phyloP scores from a whole-genome alignment of 2,888 invertebrate genomes.

The Amiota minor region DNA sequence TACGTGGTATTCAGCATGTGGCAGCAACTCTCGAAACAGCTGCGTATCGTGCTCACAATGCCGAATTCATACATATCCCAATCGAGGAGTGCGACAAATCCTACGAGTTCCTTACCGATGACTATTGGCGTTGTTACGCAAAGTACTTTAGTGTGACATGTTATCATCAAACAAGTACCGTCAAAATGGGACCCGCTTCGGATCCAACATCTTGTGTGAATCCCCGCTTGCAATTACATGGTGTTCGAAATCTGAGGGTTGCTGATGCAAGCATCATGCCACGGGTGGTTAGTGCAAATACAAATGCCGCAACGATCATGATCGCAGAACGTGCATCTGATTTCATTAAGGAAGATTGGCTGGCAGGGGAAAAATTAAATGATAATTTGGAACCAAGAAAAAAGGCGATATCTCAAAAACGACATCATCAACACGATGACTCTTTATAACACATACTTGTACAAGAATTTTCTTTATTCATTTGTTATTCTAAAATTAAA shows the following conservation, averaged over 20 bases:
- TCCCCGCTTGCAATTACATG: conserved; percentile 78
- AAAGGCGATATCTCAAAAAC: not conserved
- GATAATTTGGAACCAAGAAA: not conserved
- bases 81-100: conserved; percentile 60
- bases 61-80: conserved; percentile 54
- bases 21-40: conserved; percentile 71
- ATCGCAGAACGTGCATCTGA: conserved; percentile 88
- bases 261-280: conserved; percentile 88
- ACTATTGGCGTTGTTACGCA: conserved; percentile 81
- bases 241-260: conserved; percentile 79
- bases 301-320: conserved; percentile 89
- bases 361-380: no score
- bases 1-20: conserved; percentile 74
- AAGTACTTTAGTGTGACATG: conserved; percentile 80
- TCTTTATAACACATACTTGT: conserved; percentile 44
- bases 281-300: conserved; percentile 83
- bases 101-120: conserved; percentile 51
- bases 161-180: conserved; percentile 81
- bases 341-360: conserved; percentile 65
- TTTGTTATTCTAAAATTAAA: no score
- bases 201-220: conserved; percentile 81
- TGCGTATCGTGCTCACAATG: conserved; percentile 70
- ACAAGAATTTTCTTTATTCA: conserved; percentile 13
- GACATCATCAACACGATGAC: conserved; percentile 41
- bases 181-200: conserved; percentile 80